Evolutionary conservation across 2,797 vertebrate genomes (phyloP), one percentile per base, ranked within the genome.

Genomic region (Syngnathus rostellatus): DNA sequence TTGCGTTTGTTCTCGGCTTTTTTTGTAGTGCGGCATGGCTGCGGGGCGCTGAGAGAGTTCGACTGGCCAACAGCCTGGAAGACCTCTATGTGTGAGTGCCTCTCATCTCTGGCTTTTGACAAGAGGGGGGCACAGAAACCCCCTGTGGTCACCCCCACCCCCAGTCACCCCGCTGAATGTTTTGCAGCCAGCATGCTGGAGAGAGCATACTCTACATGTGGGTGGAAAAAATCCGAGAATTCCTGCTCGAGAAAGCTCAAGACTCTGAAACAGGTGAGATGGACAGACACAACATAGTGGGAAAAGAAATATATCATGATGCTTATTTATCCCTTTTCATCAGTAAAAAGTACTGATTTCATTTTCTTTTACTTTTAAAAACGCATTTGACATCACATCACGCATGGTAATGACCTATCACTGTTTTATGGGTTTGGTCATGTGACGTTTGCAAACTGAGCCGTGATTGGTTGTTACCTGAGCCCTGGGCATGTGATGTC

Each of bases 171-270:
- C 16, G 38, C 8, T 58, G 60, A 76, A 48, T 51, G 60, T 82
- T 72, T 74, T 38, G 75, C 88, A 99, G 97, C 72, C 90, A 95
- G 79, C 93, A 97, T 43, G 72, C 86, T 14, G 96, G 96, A 67
- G 95, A 98, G 86, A 94, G 92, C 83, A 94, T 98, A 83, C 91
- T 99, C 68, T 98, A 94, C 82, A 89, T 94, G 14, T 98, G 96
- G 96, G 95, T 98, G 80, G 96, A 98, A 82, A 95, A 88, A 81
- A 92, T 98, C 41, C 63, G 96, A 79, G 95, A 99, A 75, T 91
- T 95, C 84, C 86, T 99, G 1, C 68, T 91, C 48, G 91, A 94
- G 74, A 94, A 91, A 81, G 90, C 94, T 46, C 91, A 92, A 68
- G 85, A 85, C 31, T 79, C 86, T 70, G 90, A 90, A 77, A 70